Base-by-base conservation (phyloP, 2,113 vertebrate species). In the Octodon degus region DNA sequence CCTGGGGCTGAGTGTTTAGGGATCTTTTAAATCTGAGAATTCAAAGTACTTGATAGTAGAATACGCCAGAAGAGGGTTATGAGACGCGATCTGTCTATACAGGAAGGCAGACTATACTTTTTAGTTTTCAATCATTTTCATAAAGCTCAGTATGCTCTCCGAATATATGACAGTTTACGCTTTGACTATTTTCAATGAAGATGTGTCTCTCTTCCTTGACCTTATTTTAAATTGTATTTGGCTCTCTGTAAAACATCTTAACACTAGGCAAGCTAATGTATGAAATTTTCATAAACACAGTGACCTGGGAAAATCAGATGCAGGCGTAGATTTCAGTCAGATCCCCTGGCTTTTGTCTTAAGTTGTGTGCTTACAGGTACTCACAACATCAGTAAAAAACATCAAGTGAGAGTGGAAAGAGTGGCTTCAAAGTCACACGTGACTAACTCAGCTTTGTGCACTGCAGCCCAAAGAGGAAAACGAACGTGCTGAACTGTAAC, bases 321-420 rank as follows among this genome's bases (percentile, higher is more conserved):
- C 58, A 60, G 40, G 72, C 32, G 24, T 53, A 80, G 68, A 37
- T 63, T 77, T 94, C 65, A 58, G 58, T 79, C 58, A 86, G 24
- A 76, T 83, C 22, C 77, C 40, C 72, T 93, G 74, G 55, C 60
- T 91, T 93, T 88, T 58, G 27, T 87, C 95, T 90, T 85, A 88
- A 37, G 34, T 70, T 37, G 72, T 85, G 82, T 11, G n/a, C 80
- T 86, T 91, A 79, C 34, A 83, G 34, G 27, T 58, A 14, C 34
- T 92, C 89, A 58, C 82, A 34, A 11, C 12, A 17, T 82, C 55
- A 83, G 43, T 93, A 89, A 90, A 86, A 87, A 62, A 89, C 85
- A 90, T 62, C 60, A 79, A 91, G 80, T 79, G 40, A 70, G 68
- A 60, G 50, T 76, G 25, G 63, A 37, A 47, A 92, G 62, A 85